Evolutionary conservation across 2,888 invertebrate genomes (phyloP), one percentile per base, ranked within the genome.

Genomic region (Eilema caniola): DNA sequence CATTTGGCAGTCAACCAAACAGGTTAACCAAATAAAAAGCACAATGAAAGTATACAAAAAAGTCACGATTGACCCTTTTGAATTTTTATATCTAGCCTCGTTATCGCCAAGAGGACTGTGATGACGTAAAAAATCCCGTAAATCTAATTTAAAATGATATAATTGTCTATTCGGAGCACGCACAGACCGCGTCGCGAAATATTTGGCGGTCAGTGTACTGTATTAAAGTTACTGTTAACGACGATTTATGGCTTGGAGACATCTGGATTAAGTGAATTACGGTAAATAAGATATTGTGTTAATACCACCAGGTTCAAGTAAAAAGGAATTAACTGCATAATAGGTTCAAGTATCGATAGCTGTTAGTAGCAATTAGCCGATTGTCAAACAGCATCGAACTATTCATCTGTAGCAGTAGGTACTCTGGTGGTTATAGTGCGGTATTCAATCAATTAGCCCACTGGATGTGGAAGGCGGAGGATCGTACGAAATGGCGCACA

Each of bases 241-340:
- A 61, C 69, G 59, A 82, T 75, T 77, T 82, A 80, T 72, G 68
- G 62, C 66, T 63, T 71, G 61, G 23, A 28, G 67, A 72, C 67
- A 80, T 82, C 72, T 75, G 77, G 82, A 80, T 80, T 82, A 82
- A 71, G 64, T 57, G 59, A 70, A 66, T 68, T 70, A 68, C 68
- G 67, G 70, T 53, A 66, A 14, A 57, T 28, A 31, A 62, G 61
- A 62, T 23, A 56, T 41, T 41, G 41, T 16, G 41, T 3, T 41
- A 5, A 37, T 37, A 37, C 33, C 33, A 33, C 8, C 8, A 33
- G 33, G 33, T 33, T 33, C 8, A 33, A 33, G 33, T 5, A 33
- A 33, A 33, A 33, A 33, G 8, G 33, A 1, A 33, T 33, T 33
- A n/a, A n/a, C n/a, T n/a, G n/a, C n/a, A n/a, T n/a, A n/a, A n/a